These are phyloP conservation scores for Criorhina ranunculi DNA, from an alignment of 2,888 invertebrate genomes.

Conservation along the genomic window DNA sequence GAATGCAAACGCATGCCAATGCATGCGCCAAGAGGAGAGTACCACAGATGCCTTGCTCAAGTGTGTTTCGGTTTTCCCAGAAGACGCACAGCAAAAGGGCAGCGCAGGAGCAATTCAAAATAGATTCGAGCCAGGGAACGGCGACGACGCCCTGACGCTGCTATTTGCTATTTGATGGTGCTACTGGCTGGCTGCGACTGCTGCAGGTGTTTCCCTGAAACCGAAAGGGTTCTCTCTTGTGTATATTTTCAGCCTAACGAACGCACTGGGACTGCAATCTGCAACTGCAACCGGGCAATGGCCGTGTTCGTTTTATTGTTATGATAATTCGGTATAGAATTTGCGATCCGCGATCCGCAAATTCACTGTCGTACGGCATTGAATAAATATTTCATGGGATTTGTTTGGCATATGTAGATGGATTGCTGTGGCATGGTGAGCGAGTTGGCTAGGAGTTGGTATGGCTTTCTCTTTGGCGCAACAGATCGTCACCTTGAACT, in stretches of 20 bases:
- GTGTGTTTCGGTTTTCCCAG: constrained; percentile 55
- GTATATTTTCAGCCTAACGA: constrained; percentile 64
- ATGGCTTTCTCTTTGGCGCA: constrained; percentile 57
- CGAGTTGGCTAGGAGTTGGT: constrained; percentile 51
- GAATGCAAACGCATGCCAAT: constrained; percentile 73
- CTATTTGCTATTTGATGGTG: too few species aligned
- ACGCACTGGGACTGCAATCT: constrained; percentile 43
- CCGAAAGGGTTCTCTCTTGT: constrained; percentile 28
- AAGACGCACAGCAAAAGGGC: constrained; percentile 58
- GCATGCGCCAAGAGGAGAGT: constrained; percentile 48
- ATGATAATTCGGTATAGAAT: constrained; percentile 72
- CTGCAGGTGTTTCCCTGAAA: constrained; percentile 69
- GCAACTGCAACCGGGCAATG: too few species aligned
- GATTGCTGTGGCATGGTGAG: constrained; percentile 47
- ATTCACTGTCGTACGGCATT: constrained; percentile 61
- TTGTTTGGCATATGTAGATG: constrained; percentile 64
- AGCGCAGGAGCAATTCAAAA: constrained; percentile 57
- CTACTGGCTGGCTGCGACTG: neutral
- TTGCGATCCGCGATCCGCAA: constrained; percentile 52
- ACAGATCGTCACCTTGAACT: constrained; percentile 74
- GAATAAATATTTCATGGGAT: constrained; percentile 63
- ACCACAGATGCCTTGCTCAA: constrained; percentile 38
- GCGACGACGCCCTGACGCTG: constrained; percentile 31
- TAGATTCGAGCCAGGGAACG: constrained; percentile 59
- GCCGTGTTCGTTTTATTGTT: constrained; percentile 48